A percentile compares a stretch with the other conserved stretches of the same genome.
phyloP scores from a whole-genome alignment of 2,888 invertebrate genomes.

The Suillia variegata region DNA sequence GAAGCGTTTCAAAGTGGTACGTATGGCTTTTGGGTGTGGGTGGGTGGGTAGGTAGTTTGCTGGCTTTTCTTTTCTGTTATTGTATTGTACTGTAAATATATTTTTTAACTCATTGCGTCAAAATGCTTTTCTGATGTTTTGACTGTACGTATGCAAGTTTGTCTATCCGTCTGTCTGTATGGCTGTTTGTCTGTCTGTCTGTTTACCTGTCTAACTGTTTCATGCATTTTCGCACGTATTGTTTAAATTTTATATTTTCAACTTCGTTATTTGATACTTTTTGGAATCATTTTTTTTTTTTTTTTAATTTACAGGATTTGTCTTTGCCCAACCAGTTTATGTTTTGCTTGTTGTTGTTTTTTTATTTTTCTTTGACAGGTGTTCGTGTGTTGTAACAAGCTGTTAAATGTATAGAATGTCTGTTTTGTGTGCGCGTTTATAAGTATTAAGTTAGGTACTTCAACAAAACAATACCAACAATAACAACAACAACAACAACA shows the following conservation, averaged over 20 bases:
- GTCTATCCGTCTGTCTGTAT: too few relatives aligned
- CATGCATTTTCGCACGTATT: neutral
- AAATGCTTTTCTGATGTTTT: neutral
- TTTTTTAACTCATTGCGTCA: neutral
- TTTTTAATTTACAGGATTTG: neutral
- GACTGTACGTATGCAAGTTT: neutral
- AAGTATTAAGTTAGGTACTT: too few relatives aligned
- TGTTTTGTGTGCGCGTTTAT: too few relatives aligned
- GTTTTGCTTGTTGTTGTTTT: neutral
- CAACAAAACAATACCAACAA: too few relatives aligned
- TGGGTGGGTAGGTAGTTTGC: neutral
- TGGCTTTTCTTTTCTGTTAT: neutral
- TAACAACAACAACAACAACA: too few relatives aligned
- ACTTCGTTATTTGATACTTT: constrained; percentile 11
- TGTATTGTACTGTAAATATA: too few relatives aligned
- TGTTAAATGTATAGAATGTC: constrained; percentile 8
- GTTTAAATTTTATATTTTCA: neutral
- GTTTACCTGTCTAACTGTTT: neutral
- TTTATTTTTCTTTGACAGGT: constrained; percentile 4
- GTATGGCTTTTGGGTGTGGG: neutral
- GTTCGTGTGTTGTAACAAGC: constrained; percentile 7
- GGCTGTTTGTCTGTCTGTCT: neutral
- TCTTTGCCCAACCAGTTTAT: neutral
- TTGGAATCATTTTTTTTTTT: neutral
- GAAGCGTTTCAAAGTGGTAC: neutral